These are phyloP conservation scores for Sialis fuliginosa DNA, from an alignment of 2,888 invertebrate species.

Conservation along the genomic window DNA sequence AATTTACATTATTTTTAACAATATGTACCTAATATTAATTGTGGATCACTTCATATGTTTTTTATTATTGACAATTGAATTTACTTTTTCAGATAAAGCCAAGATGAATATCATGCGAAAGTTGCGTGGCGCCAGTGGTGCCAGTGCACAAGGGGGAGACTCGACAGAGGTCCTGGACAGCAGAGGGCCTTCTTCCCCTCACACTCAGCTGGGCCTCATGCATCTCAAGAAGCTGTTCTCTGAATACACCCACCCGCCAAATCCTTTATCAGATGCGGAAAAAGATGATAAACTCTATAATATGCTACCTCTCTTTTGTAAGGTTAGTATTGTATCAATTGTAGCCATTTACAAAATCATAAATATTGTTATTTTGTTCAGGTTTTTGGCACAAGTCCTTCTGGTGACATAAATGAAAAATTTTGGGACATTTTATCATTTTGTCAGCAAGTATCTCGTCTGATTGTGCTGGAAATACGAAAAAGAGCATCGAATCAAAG, in stretches of 20 bases:
- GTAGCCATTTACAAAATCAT: neutral
- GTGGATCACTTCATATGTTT: no score
- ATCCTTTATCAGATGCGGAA: slow-evolving; percentile 61
- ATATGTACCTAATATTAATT: no score
- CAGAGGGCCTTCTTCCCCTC: slow-evolving; percentile 42
- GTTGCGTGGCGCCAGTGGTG: slow-evolving; percentile 50
- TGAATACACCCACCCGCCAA: slow-evolving; percentile 81
- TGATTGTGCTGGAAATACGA: slow-evolving; percentile 94
- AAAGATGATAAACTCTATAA: slow-evolving; percentile 88
- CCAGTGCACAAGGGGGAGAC: slow-evolving; percentile 28
- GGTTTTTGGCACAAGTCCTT: slow-evolving; percentile 86
- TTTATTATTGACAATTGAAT: no score
- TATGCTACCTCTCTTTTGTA: slow-evolving; percentile 95
- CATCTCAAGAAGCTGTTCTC: slow-evolving; percentile 92
- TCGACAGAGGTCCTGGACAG: slow-evolving; percentile 31
- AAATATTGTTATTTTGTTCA: slow-evolving; percentile 21
- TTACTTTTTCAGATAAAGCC: neutral
- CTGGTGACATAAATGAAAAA: slow-evolving; percentile 93
- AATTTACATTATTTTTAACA: no score
- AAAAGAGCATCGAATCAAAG: slow-evolving; percentile 91
- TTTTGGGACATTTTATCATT: slow-evolving; percentile 93
- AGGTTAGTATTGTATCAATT: slow-evolving; percentile 39
- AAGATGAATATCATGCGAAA: slow-evolving; percentile 87
- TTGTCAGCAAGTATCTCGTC: slow-evolving; percentile 81
- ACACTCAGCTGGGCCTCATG: slow-evolving; percentile 82